Conservation (phyloP, 2,113 vertebrate genomes). For the Sorex araneus region DNA sequence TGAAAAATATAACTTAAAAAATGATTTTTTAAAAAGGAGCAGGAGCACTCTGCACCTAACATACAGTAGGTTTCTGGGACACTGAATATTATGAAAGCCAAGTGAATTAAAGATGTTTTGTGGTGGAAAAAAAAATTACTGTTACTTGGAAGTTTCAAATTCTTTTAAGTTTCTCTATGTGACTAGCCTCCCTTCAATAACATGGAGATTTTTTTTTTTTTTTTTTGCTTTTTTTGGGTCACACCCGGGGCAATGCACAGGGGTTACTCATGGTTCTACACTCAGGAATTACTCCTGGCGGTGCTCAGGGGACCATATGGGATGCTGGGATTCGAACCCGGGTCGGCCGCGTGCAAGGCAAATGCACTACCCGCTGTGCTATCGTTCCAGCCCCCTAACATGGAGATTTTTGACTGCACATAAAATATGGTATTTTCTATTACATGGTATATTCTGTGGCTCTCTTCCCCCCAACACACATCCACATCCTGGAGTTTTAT, state of each 20-base stretch:
- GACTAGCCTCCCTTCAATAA: not conserved
- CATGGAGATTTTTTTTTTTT: not conserved
- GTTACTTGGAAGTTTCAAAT: constrained; percentile 50
- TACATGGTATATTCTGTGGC: not conserved
- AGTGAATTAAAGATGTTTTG: constrained; percentile 29
- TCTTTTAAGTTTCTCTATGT: constrained; percentile 24
- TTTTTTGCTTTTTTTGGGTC: no score
- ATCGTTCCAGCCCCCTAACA: no score
- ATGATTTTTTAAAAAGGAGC: not conserved
- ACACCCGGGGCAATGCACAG: no score
- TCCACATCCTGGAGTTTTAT: not conserved
- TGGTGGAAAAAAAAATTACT: not conserved
- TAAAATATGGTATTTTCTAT: not conserved
- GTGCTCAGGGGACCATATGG: no score
- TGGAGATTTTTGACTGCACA: not conserved
- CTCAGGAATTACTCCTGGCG: no score
- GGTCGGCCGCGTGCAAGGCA: no score
- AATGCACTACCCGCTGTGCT: no score
- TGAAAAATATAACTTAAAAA: not conserved
- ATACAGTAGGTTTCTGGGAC: constrained; percentile 8
- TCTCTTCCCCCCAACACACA: not conserved
- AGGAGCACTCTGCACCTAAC: not conserved
- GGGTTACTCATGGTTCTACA: no score
- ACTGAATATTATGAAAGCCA: not conserved
- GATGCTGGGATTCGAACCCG: no score